Base-by-base conservation (phyloP, 1,140 invertebrate species). In the Augochlora pura region DNA sequence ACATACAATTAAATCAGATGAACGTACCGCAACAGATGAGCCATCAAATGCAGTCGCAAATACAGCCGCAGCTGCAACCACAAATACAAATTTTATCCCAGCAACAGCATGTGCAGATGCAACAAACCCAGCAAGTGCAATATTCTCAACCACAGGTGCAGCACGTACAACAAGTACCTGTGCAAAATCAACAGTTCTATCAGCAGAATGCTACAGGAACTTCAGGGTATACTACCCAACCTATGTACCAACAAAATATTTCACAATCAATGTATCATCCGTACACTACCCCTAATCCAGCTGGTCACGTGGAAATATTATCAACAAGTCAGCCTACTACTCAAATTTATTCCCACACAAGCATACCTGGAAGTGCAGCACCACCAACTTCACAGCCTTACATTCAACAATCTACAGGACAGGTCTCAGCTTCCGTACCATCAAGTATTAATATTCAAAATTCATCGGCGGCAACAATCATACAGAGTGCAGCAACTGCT, bases 21-120 rank as follows among this genome's bases (percentile, higher is more conserved):
- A 92, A 91, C 21, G 93, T 94, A 38, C 90, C 93, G 1, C 93
- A 93, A 70, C 94, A 94, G 54, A 91, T 94, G 78, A 80, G 93
- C n/a, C 89, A 89, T 81, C 83, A 81, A 52, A 92, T 93, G 77
- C 91, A 92, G 66, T 92, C 93, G 65, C 82, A 93, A 9, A 91
- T 91, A 32, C 82, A 84, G 67, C 92, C 93, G 63, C 82, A 93
- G 10, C 91, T 91, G n/a, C 82, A 84, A 18, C 89, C 76, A 16
- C 86, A 63, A 88, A 90, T 77, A 87, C 91, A 52, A 86, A 91
- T 57, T 60, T 84, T 62, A 85, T 88, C 67, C 82, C 93, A 94
- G 70, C 92, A 91, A 10, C 93, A 87, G 9, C 86, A 87, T 3
- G 64, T 84, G 21, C 81, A 89, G 21, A 81, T 86, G 42, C 83